phyloP scores from a whole-genome alignment of 2,113 vertebrate species.

The Daboia siamensis region DNA sequence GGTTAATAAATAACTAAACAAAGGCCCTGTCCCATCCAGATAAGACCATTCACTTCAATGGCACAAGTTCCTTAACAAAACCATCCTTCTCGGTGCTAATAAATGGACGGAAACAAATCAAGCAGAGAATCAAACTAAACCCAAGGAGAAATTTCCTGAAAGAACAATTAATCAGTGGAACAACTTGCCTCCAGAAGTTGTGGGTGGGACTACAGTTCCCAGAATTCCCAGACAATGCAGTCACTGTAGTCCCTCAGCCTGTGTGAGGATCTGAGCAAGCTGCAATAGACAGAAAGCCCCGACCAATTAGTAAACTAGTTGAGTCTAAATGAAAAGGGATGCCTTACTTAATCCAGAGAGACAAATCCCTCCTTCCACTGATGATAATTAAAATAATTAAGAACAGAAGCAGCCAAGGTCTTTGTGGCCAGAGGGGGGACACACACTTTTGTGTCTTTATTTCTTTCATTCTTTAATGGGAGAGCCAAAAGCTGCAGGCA shows the following conservation, averaged over 20 bases:
- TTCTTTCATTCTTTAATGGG: neutral
- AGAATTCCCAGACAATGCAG: neutral
- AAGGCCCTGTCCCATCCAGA: neutral
- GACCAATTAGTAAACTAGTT: neutral
- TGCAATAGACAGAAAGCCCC: neutral
- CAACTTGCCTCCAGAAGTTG: too few species aligned
- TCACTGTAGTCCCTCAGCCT: neutral
- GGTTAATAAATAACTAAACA: neutral
- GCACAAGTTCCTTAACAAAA: neutral
- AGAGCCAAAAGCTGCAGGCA: neutral
- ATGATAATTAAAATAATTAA: neutral
- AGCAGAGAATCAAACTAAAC: too few species aligned
- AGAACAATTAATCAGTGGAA: too few species aligned
- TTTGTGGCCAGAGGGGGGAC: neutral
- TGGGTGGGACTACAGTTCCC: neutral
- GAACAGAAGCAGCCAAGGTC: neutral
- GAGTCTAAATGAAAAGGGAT: neutral
- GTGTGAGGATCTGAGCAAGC: neutral
- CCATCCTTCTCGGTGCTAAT: neutral
- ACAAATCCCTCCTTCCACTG: neutral
- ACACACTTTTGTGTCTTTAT: neutral
- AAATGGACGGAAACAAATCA: neutral
- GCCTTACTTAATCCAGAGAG: neutral
- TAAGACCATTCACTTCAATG: neutral
- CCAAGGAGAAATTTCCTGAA: too few species aligned